Conservation (phyloP, 1,140 invertebrate species). For the Magallana angulata region DNA sequence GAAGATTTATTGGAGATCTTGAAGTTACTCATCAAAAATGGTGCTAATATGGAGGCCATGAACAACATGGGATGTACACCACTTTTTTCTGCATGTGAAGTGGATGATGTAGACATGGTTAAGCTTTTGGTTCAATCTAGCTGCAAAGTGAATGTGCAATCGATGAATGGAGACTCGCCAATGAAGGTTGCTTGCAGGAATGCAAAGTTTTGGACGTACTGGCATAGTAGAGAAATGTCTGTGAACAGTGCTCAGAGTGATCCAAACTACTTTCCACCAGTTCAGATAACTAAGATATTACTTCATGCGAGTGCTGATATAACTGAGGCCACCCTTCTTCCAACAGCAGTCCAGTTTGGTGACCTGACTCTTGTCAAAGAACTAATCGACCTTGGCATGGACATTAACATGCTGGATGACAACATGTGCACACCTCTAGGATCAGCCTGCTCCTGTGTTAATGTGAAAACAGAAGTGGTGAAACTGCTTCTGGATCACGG, state of each 20-base stretch:
- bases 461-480: conserved; percentile 65
- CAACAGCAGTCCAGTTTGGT: conserved; percentile 72
- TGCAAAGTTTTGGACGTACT: conserved; percentile 75
- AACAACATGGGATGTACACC: conserved; percentile 94
- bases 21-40: conserved; percentile 75
- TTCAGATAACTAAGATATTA: conserved; percentile 71
- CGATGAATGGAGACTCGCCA: conserved; percentile 68
- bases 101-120: conserved; percentile 68
- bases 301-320: conserved; percentile 69
- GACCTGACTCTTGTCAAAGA: conserved; percentile 68
- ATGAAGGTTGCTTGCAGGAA: conserved; percentile 72
- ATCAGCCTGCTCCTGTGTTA: conserved; percentile 69
- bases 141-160: conserved; percentile 70
- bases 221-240: conserved; percentile 62
- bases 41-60: conserved; percentile 90
- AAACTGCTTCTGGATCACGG: conserved; percentile 71
- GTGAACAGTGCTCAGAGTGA: conserved; percentile 43
- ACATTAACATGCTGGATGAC: conserved; percentile 74
- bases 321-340: conserved; percentile 70
- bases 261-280: conserved; percentile 69
- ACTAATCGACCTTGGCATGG: conserved; percentile 72
- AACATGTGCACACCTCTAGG: conserved; percentile 72
- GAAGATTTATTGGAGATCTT: conserved; percentile 61
- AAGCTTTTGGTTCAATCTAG: conserved; percentile 61
- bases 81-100: conserved; percentile 79